Evolutionary conservation across 2,797 vertebrate genomes (phyloP), one percentile per base, ranked within the genome.

Genomic region (Caiman crocodilus): DNA sequence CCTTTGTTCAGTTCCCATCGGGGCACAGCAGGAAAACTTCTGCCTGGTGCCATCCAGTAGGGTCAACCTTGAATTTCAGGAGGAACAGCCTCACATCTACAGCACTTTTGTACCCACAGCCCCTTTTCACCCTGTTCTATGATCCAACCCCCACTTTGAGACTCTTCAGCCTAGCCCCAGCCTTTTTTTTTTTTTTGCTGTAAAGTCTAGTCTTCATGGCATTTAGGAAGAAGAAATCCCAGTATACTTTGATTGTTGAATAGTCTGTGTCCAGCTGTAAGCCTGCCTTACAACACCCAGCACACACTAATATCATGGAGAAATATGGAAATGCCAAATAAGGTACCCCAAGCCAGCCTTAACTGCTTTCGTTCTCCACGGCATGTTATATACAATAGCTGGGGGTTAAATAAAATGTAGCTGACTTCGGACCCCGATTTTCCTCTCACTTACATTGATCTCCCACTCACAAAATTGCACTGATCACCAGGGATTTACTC

Each of bases 311-410:
- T 60, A 60, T 10, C 20, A 23, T 25, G 6, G 17, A 50, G 61
- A 79, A 76, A 25, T n/a, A 71, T 2, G 0, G 1, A 2, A 30
- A 3, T 0, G 1, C 10, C 87, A 6, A 14, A 63, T 17, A 80
- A 78, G 13, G 1, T 7, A 5, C 55, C 26, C 42, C 82, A n/a
- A 28, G 1, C 15, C 55, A 16, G 35, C 14, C 16, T 69, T 13
- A 21, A 76, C 56, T 90, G 15, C 32, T 23, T 26, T 79, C 32
- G 10, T 50, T 50, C 9, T 50, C 42, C 42, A 50, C 10, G 42
- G 42, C 42, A 50, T 50, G 42, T 50, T 50, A 50, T 50, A 50
- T 50, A 50, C 23, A 55, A 55, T 74, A 23, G 50, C 35, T 25
- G 35, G 35, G 5, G 35, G 35, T 35, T 35, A 67, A 73, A 2